A percentile compares a stretch with the other conserved stretches of the same genome.
Evolutionary conservation across 2,113 vertebrate species (phyloP).

Genomic region (Platysternon megacephalum): DNA sequence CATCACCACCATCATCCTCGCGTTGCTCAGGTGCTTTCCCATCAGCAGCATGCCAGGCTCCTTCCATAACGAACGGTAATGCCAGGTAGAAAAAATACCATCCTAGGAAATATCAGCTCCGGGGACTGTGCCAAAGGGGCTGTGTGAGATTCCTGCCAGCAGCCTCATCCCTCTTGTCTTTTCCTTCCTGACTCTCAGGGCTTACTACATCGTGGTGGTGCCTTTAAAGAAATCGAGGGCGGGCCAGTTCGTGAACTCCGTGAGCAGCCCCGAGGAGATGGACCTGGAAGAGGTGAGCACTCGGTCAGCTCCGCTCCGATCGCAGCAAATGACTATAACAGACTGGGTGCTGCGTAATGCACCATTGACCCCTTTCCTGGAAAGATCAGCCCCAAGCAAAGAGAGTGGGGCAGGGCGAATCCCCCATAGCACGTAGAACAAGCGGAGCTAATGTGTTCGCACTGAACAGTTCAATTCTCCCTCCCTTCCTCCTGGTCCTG

Average conservation of each 20-base stretch:
- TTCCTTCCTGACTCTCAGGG: slow-evolving; percentile 73
- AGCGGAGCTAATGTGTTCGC: not conserved
- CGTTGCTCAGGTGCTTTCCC: not conserved
- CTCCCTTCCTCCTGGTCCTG: no score
- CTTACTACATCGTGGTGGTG: slow-evolving; percentile 92
- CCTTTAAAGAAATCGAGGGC: slow-evolving; percentile 87
- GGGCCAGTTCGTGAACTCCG: slow-evolving; percentile 84
- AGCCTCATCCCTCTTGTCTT: not conserved
- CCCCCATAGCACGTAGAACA: no score
- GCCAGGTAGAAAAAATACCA: not conserved
- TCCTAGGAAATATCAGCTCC: not conserved
- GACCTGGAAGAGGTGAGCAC: slow-evolving; percentile 93
- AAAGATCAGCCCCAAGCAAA: not conserved
- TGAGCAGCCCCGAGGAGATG: slow-evolving; percentile 93
- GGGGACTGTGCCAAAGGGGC: not conserved
- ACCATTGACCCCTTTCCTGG: not conserved
- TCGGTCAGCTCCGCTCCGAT: not conserved
- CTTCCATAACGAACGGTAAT: rapidly evolving
- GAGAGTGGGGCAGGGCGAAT: rapidly evolving
- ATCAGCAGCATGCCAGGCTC: not conserved
- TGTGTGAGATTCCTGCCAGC: not conserved
- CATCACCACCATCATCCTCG: not conserved
- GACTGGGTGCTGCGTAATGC: rapidly evolving
- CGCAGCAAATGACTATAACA: rapidly evolving
- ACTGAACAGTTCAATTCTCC: not conserved